phyloP scores from a whole-genome alignment of 2,888 invertebrate species.

The Amblyteles armatorius region DNA sequence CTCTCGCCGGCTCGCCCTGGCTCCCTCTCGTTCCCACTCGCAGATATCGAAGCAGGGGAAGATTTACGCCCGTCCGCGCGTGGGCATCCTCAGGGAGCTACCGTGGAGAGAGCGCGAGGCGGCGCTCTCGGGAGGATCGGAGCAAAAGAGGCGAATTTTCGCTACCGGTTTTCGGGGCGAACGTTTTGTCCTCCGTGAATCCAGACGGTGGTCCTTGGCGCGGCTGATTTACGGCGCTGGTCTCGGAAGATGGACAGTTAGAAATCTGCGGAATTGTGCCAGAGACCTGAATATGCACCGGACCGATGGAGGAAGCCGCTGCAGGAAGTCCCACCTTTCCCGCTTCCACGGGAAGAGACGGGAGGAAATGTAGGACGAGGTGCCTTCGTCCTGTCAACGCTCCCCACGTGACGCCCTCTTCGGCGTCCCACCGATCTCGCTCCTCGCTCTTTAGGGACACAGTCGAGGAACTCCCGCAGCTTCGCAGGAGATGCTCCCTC shows the following conservation, averaged over 20 bases:
- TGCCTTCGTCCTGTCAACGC: slow-evolving; percentile 57
- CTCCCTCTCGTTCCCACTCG: slow-evolving; percentile 7
- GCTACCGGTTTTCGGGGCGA: slow-evolving; percentile 15
- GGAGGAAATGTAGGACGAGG: slow-evolving; percentile 30
- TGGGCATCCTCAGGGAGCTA: slow-evolving; percentile 30
- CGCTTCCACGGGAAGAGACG: slow-evolving; percentile 38
- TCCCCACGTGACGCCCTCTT: slow-evolving; percentile 60
- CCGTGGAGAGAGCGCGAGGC: neutral
- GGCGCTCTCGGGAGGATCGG: neutral
- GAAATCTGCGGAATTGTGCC: neutral
- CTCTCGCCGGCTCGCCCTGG: neutral
- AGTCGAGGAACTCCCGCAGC: slow-evolving; percentile 53
- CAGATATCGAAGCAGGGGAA: neutral
- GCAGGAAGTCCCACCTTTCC: slow-evolving; percentile 50
- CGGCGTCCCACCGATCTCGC: slow-evolving; percentile 21
- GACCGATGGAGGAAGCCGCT: slow-evolving; percentile 39
- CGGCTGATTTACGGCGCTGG: neutral
- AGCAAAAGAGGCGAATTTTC: neutral
- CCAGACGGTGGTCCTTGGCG: slow-evolving; percentile 11
- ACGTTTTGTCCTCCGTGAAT: slow-evolving; percentile 4
- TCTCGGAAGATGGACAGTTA: neutral
- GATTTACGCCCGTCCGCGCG: slow-evolving; percentile 55
- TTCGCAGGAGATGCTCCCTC: slow-evolving; percentile 15
- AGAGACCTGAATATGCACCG: slow-evolving; percentile 35
- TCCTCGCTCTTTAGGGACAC: slow-evolving; percentile 11